phyloP scores from a whole-genome alignment of 2,888 invertebrate genomes.

The Xylota segnis region DNA sequence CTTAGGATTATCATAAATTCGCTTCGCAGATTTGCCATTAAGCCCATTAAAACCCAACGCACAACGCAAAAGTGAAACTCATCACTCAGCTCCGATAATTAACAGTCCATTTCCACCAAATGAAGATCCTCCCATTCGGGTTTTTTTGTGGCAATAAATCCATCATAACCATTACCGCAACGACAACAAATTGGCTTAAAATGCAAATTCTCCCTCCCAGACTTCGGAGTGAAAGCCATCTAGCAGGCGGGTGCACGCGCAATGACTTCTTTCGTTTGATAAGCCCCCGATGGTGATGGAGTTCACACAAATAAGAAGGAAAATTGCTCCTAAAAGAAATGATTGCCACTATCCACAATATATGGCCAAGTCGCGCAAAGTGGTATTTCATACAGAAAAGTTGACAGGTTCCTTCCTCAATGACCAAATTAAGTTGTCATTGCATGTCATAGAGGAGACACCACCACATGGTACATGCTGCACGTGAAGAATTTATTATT shows the following conservation, averaged over 20 bases:
- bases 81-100: constrained; percentile 52
- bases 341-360: not conserved
- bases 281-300: constrained; percentile 49
- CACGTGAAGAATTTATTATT: constrained; percentile 34
- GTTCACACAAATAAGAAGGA: constrained; percentile 22
- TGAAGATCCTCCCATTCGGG: constrained; percentile 56
- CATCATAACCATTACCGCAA: constrained; percentile 43
- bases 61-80: constrained; percentile 65
- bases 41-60: constrained; percentile 26
- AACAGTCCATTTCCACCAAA: constrained; percentile 62
- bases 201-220: constrained; percentile 58
- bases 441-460: not conserved
- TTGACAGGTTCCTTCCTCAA: constrained; percentile 62
- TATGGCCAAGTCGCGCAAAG: constrained; percentile 2
- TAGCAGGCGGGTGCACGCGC: constrained; percentile 1
- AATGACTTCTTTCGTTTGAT: constrained; percentile 50
- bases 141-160: constrained; percentile 46
- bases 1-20: constrained; percentile 34
- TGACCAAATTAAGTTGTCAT: constrained; percentile 54
- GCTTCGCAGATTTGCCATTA: constrained; percentile 27
- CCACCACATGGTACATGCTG: constrained; percentile 21
- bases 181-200: constrained; percentile 55
- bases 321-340: constrained; percentile 18
- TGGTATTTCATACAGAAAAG: constrained; percentile 31
- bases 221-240: constrained; percentile 61